Conservation (phyloP, 2,113 vertebrate species). For the Phaethon lepturus region DNA sequence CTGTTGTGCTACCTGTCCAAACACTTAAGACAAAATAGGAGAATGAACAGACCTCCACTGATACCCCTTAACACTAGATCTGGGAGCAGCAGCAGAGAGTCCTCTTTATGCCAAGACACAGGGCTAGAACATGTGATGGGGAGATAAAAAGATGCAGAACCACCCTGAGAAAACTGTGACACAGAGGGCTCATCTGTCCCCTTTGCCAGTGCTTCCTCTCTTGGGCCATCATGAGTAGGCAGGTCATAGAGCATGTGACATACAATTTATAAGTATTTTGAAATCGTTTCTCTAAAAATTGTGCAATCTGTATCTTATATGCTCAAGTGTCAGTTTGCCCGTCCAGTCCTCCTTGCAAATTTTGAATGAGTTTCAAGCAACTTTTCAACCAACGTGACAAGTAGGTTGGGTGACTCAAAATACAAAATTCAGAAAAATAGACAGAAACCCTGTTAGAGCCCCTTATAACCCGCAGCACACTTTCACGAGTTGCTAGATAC, state of each 20-base stretch:
- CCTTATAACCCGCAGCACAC: not conserved
- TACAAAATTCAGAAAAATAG: not conserved
- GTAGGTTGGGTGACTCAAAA: not conserved
- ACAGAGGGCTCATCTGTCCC: rapidly evolving
- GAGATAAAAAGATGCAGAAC: not conserved
- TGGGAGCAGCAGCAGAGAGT: not conserved
- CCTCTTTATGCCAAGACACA: not conserved
- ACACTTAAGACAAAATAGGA: not conserved
- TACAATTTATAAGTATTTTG: not conserved
- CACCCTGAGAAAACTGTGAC: not conserved
- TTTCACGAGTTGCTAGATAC: not conserved
- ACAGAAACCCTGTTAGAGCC: not conserved
- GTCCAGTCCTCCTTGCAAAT: not conserved
- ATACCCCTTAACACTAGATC: not conserved
- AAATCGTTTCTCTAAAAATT: not conserved
- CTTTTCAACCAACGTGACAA: not conserved
- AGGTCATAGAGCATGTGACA: not conserved
- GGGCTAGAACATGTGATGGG: not conserved
- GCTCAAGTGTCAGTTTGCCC: not conserved
- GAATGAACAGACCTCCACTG: not conserved
- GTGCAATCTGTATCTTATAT: too few relatives aligned
- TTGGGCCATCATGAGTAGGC: rapidly evolving
- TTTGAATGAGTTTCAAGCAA: not conserved
- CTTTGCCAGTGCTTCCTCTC: not conserved
- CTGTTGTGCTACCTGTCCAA: not conserved